Percentiles rank a stretch among this genome's conserved stretches.
Evolutionary conservation across 2,113 vertebrate species (phyloP).

Genomic region (Gila orcuttii): DNA sequence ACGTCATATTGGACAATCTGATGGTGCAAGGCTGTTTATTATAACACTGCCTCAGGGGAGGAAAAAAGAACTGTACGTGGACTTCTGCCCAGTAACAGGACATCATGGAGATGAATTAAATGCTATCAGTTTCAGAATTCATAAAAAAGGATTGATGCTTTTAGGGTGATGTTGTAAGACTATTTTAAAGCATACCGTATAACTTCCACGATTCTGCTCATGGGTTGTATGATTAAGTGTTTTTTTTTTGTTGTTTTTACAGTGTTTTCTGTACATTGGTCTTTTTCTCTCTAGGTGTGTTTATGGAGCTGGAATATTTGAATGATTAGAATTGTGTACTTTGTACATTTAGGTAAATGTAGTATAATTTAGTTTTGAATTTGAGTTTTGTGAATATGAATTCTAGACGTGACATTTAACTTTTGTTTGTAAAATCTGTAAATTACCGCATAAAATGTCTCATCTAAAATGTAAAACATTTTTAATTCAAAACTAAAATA

Average conservation of each 20-base stretch:
- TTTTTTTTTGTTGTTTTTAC: background rate
- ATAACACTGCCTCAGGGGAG: background rate
- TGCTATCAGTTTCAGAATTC: background rate
- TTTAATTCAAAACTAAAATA: background rate
- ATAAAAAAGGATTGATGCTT: background rate
- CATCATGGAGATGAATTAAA: too few species aligned
- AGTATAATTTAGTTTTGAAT: background rate
- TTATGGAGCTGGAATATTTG: too few species aligned
- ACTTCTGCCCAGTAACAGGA: background rate
- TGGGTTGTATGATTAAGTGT: background rate
- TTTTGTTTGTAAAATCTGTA: background rate
- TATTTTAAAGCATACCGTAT: background rate
- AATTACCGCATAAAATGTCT: background rate
- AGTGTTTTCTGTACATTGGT: background rate
- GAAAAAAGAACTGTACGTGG: background rate
- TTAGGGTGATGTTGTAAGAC: background rate
- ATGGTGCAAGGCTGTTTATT: conserved; percentile 35
- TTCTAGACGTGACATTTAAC: background rate
- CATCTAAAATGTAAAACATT: background rate
- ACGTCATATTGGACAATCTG: conserved; percentile 17
- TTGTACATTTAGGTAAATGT: background rate
- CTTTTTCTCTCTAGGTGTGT: too few species aligned
- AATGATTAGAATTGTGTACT: background rate
- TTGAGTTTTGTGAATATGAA: background rate
- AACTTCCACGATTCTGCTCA: background rate